Conservation (phyloP, 2,797 vertebrate genomes). For the Xiphophorus birchmanni region DNA sequence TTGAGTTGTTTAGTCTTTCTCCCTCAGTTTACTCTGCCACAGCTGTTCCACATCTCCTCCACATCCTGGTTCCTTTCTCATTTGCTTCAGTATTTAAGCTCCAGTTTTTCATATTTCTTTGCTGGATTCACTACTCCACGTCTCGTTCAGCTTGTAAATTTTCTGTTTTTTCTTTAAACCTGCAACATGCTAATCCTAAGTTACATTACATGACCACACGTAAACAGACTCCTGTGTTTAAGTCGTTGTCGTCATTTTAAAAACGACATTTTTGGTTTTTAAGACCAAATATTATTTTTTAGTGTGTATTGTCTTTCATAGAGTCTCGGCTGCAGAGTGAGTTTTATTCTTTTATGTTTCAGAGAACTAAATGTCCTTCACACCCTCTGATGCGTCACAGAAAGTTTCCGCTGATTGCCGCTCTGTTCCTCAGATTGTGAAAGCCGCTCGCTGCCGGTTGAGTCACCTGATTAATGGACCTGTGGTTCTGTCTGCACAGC, state of each 20-base stretch:
- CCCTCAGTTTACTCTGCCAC: neutral
- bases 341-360: neutral
- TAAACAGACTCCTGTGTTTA: neutral
- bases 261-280: too few species aligned
- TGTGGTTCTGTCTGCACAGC: neutral
- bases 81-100: neutral
- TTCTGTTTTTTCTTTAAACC: neutral
- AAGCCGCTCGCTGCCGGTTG: neutral
- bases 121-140: neutral
- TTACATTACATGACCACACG: neutral
- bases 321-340: neutral
- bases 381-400: neutral
- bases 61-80: neutral
- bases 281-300: neutral
- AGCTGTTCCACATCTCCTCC: neutral
- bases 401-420: constrained; percentile 9
- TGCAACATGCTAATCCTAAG: neutral
- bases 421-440: neutral
- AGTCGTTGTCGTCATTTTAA: neutral
- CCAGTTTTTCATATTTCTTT: neutral
- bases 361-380: constrained; percentile 6
- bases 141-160: neutral
- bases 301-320: neutral
- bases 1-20: neutral
- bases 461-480: constrained; percentile 14